Percentiles rank a stretch among this genome's conserved stretches.
phyloP scores from a whole-genome alignment of 2,113 vertebrate species.

The Heloderma charlesbogerti region DNA sequence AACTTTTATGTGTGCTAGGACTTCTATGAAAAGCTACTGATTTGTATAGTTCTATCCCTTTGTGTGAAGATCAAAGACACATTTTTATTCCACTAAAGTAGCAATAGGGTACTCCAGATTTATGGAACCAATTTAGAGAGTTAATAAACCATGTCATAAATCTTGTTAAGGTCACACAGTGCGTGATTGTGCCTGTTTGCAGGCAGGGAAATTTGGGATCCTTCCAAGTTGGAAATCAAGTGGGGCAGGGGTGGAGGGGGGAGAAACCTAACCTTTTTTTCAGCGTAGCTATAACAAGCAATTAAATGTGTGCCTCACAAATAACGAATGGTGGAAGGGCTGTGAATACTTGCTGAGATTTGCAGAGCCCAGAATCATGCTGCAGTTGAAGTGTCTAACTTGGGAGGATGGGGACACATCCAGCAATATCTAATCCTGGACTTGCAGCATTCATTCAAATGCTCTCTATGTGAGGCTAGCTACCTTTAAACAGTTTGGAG shows the following conservation, averaged over 20 bases:
- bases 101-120: conserved; percentile 63
- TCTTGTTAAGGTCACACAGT: conserved; percentile 73
- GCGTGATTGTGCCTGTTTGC: conserved; percentile 66
- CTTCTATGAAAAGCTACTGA: conserved; percentile 70
- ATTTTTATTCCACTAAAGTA: conserved; percentile 62
- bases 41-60: conserved; percentile 70
- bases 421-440: conserved; percentile 17
- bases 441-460: neutral
- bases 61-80: conserved; percentile 67
- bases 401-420: conserved; percentile 20
- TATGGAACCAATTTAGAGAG: conserved; percentile 77
- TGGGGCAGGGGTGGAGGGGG: neutral
- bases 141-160: conserved; percentile 76
- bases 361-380: conserved; percentile 31
- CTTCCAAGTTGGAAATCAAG: conserved; percentile 65
- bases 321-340: conserved; percentile 68
- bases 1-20: conserved; percentile 43
- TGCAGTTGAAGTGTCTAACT: neutral
- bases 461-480: neutral
- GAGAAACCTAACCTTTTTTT: conserved; percentile 63
- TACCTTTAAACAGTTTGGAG: neutral
- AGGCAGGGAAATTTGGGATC: conserved; percentile 73
- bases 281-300: conserved; percentile 69
- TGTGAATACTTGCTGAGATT: conserved; percentile 40
- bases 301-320: conserved; percentile 70